Evolutionary conservation across 2,113 vertebrate genomes (phyloP).

Genomic region (Cyprinodon variegatus): DNA sequence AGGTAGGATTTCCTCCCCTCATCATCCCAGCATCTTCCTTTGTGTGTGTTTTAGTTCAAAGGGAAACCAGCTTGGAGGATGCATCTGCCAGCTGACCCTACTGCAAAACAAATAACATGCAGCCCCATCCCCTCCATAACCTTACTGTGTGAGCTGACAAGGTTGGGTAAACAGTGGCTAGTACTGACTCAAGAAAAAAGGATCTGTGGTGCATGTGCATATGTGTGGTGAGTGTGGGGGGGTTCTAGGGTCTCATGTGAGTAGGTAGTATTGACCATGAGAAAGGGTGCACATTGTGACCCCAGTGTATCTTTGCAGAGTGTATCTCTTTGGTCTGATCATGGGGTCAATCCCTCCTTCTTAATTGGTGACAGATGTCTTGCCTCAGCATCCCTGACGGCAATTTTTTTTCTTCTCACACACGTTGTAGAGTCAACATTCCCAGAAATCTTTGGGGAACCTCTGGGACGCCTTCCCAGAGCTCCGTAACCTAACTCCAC

Average conservation of each 20-base stretch:
- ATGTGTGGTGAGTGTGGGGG: not conserved
- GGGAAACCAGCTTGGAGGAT: constrained; percentile 51
- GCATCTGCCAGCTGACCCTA: constrained; percentile 69
- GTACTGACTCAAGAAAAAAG: constrained; percentile 24
- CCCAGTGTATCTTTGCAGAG: constrained; percentile 22
- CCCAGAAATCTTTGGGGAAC: constrained; percentile 61
- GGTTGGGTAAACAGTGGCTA: constrained; percentile 33
- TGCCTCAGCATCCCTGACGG: constrained; percentile 14
- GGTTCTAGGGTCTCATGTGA: not conserved
- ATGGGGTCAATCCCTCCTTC: constrained; percentile 36
- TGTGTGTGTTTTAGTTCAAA: not conserved
- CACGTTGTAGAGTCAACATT: constrained; percentile 52
- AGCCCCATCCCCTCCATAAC: not conserved
- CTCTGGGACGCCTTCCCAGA: constrained; percentile 67
- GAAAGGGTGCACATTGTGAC: constrained; percentile 48
- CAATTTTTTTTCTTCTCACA: constrained; percentile 21
- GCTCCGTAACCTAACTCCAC: constrained; percentile 53
- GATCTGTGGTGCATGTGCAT: not conserved
- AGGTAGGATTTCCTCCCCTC: constrained; percentile 54
- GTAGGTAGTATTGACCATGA: constrained; percentile 21
- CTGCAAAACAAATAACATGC: constrained; percentile 24
- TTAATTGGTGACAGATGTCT: constrained; percentile 71
- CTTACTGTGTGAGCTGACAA: constrained; percentile 56
- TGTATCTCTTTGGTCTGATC: constrained; percentile 32
- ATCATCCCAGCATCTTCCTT: constrained; percentile 26